Conservation (phyloP, 2,113 vertebrate species). For the Megaleporinus macrocephalus region DNA sequence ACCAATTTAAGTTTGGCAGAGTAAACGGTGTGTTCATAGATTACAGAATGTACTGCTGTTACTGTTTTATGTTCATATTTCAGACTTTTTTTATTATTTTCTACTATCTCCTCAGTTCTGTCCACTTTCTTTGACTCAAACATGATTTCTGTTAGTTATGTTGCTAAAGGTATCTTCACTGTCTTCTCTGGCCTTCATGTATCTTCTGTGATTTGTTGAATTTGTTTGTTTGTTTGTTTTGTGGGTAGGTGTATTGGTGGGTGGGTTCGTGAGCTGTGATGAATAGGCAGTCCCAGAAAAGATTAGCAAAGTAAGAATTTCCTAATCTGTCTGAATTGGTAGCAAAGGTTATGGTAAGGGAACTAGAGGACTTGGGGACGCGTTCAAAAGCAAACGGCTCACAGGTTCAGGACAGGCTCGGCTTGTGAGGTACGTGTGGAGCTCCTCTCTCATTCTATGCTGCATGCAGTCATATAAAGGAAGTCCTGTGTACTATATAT, state of each 20-base stretch:
- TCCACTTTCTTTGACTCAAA: not conserved
- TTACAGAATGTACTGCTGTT: too few species aligned
- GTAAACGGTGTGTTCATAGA: too few species aligned
- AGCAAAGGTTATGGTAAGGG: slow-evolving; percentile 56
- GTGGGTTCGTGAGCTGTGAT: not conserved
- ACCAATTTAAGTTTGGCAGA: too few species aligned
- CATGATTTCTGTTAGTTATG: not conserved
- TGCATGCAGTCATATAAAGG: not conserved
- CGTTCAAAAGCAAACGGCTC: slow-evolving; percentile 15
- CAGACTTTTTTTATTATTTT: too few species aligned
- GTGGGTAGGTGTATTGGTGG: too few species aligned
- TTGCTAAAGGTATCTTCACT: not conserved
- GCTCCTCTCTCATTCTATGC: not conserved
- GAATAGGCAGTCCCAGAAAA: slow-evolving; percentile 54
- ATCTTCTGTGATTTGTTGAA: slow-evolving; percentile 1
- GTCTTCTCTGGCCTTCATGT: too few species aligned
- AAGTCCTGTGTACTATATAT: too few species aligned
- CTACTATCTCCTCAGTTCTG: not conserved
- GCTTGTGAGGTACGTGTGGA: slow-evolving; percentile 42
- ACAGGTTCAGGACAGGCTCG: slow-evolving; percentile 16
- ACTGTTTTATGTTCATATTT: too few species aligned
- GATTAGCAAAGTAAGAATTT: slow-evolving; percentile 57
- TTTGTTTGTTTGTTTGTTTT: slow-evolving; percentile 23
- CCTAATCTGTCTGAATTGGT: slow-evolving; percentile 68
- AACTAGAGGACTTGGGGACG: slow-evolving; percentile 44